Evolutionary conservation across 2,888 invertebrate genomes (phyloP), one percentile per base, ranked within the genome.

Genomic region (Drosophila neotestacea): DNA sequence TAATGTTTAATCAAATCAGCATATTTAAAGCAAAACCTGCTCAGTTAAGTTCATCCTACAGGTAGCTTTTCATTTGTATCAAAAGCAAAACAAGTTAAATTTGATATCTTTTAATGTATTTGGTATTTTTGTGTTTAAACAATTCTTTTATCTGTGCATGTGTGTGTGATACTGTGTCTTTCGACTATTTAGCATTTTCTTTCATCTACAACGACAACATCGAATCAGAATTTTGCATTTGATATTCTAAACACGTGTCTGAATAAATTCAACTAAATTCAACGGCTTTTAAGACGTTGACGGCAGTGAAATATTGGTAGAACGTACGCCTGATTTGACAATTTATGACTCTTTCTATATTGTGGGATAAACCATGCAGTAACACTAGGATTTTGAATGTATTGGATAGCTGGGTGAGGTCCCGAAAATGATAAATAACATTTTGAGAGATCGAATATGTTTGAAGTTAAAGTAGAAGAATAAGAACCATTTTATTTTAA

Each of bases 211-310:
- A 48, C 67, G 58, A 36, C 51, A 61, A 48, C 6, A 48, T 42
- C 55, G 42, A 46, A 39, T 51, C 46, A 22, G 44, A 63, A 67
- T 66, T 30, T 51, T 27, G 27, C 46, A 61, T 61, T 81, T 51
- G 22, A 51, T 46, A 84, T 78, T 52, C 85, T 5, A 41, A n/a
- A 30, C 81, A 84, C 70, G 85, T 67, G 74, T 27, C 32, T 42
- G 71, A 64, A 84, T 81, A 78, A 86, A 66, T 67, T 83, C 63
- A 71, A 64, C 71, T 80, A 74, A 83, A 59, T 69, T 85, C 61
- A 69, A 62, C 74, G 67, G 67, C 80, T 71, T 70, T 41, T 70
- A 65, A 62, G 36, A 70, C 84, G 78, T 51, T 72, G 84, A 44
- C 38, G 58, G 81, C 81, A 84, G 84, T 67, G 54, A 59, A 84